Evolutionary conservation across 2,888 invertebrate genomes (phyloP).

Genomic region (Salpingus planirostris): DNA sequence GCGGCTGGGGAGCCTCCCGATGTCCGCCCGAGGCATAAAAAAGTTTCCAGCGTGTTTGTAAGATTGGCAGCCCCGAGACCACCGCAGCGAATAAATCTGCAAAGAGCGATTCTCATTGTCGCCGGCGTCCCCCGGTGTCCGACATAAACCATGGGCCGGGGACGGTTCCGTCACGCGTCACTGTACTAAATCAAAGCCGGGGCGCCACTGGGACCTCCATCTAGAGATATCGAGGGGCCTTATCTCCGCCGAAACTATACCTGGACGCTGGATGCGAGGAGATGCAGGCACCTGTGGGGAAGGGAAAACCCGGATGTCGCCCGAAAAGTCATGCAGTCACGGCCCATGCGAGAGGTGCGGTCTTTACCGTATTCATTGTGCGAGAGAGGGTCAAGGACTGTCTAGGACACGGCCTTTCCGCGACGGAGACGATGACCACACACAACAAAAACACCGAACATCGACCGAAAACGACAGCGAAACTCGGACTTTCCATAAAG

Average conservation of each 20-base stretch:
- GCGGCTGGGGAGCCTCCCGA: constrained; percentile 3
- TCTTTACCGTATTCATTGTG: too few relatives aligned
- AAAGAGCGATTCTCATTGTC: constrained; percentile 39
- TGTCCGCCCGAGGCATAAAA: constrained; percentile 18
- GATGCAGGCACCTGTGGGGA: too few relatives aligned
- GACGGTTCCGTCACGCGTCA: constrained; percentile 29
- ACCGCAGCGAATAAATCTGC: constrained; percentile 37
- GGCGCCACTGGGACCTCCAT: constrained; percentile 33
- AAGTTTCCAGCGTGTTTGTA: constrained; percentile 19
- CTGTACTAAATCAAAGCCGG: constrained; percentile 36
- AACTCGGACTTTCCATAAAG: too few relatives aligned
- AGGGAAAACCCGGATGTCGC: too few relatives aligned
- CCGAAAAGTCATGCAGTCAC: too few relatives aligned
- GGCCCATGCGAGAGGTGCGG: too few relatives aligned
- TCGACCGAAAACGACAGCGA: too few relatives aligned
- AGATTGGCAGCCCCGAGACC: constrained; percentile 40
- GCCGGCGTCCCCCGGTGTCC: constrained; percentile 27
- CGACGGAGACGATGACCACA: too few relatives aligned
- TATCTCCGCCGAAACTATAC: constrained; percentile 5
- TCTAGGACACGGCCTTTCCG: too few relatives aligned
- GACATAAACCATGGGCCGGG: constrained; percentile 30
- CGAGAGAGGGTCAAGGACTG: too few relatives aligned
- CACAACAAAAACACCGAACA: too few relatives aligned
- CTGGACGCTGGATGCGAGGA: too few relatives aligned
- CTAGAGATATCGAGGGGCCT: constrained; percentile 24